Evolutionary conservation across 92 coral and sea anemone species (phyloP).

Genomic region (Siderastrea siderea): DNA sequence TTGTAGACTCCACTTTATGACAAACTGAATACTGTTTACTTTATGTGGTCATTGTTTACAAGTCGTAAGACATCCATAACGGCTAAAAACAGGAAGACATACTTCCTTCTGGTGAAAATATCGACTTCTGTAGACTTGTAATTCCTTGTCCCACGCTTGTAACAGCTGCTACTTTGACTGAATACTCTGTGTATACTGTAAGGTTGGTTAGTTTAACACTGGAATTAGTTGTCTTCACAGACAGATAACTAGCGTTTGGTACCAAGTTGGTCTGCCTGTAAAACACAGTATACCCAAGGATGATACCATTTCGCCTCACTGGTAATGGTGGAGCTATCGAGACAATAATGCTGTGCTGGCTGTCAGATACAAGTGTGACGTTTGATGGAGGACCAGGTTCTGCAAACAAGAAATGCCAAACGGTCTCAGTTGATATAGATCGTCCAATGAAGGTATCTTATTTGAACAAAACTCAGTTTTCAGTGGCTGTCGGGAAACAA

Average conservation of each 20-base stretch:
- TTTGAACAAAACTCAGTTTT: no score
- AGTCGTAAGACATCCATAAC: no score
- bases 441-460: no score
- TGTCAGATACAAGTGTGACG: constrained; percentile 59
- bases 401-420: constrained; percentile 11
- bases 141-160: constrained; percentile 84
- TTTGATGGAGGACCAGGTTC: constrained; percentile 88
- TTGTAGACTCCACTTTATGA: no score
- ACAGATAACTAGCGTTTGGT: constrained; percentile 27
- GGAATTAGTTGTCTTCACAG: constrained; percentile 56
- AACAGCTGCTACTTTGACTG: constrained; percentile 75
- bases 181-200: constrained; percentile 78
- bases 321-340: constrained; percentile 68
- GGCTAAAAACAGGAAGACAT: constrained; percentile 3
- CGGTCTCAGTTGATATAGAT: not conserved
- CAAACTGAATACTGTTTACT: no score
- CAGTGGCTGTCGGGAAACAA: no score
- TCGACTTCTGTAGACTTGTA: constrained; percentile 44
- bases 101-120: constrained; percentile 88
- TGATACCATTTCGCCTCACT: constrained; percentile 78
- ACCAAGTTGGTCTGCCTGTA: constrained; percentile 69
- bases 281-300: constrained; percentile 78
- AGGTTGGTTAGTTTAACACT: constrained; percentile 61
- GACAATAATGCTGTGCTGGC: constrained; percentile 75
- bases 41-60: no score